Evolutionary conservation across 2,797 vertebrate species (phyloP).

Genomic region (Oreochromis grahami): DNA sequence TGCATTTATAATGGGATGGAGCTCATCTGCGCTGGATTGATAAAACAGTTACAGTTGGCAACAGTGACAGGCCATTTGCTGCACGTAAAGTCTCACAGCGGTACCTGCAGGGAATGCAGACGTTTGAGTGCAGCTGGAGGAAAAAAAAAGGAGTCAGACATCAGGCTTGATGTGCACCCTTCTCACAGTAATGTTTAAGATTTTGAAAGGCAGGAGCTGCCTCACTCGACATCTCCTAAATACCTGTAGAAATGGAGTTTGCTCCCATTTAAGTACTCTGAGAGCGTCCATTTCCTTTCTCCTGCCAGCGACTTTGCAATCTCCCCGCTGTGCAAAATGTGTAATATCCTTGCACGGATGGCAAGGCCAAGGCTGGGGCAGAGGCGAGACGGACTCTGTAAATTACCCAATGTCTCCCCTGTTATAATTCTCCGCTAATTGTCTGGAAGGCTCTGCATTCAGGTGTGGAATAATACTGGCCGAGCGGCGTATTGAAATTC

Average conservation of each 20-base stretch:
- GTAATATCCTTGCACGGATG: conserved; percentile 50
- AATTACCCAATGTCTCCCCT: conserved; percentile 65
- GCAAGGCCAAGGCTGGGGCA: conserved; percentile 41
- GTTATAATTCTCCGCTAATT: conserved; percentile 76
- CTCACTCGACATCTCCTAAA: conserved; percentile 47
- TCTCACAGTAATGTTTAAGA: conserved; percentile 36
- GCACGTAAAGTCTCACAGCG: conserved; percentile 14
- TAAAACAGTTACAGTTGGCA: conserved; percentile 41
- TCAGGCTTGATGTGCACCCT: background rate
- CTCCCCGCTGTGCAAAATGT: conserved; percentile 48
- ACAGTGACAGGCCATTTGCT: conserved; percentile 46
- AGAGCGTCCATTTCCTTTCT: conserved; percentile 45
- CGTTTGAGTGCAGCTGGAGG: background rate
- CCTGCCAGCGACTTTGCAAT: conserved; percentile 21
- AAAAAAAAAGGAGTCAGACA: background rate
- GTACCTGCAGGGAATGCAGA: conserved; percentile 28
- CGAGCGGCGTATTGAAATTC: conserved; percentile 65
- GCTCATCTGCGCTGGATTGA: conserved; percentile 48
- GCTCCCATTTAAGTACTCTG: conserved; percentile 37
- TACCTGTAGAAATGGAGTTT: conserved; percentile 55
- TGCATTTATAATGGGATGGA: conserved; percentile 58
- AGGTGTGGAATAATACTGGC: conserved; percentile 72
- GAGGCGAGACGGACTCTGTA: conserved; percentile 53
- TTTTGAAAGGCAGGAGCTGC: conserved; percentile 14
- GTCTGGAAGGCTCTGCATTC: conserved; percentile 73